Base-by-base conservation (phyloP, 2,888 invertebrate species). In the Synanthedon andrenaeformis region DNA sequence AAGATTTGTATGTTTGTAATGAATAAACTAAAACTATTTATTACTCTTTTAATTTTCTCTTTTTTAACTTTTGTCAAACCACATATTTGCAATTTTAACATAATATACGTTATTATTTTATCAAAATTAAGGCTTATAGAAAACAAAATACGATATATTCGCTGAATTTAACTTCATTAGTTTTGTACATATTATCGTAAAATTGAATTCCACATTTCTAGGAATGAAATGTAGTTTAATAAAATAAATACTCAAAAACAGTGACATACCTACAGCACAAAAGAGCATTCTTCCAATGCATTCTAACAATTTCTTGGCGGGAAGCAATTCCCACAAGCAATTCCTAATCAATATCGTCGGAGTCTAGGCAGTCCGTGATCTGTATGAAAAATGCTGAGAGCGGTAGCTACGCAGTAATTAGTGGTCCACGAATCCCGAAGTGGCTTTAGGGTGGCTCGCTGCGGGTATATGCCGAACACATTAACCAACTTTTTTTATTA, bases 381-480 rank as follows among this genome's bases (percentile, higher is more conserved):
- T 78, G 84, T 74, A 71, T 84, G 79, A 82, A 82, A 82, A 82
- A 82, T 81, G 75, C 66, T 74, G 64, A 50, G 56, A 58, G 56
- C 64, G 53, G 23, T 56, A 62, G 73, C 75, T 70, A 71, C 73
- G 76, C 68, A 72, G 80, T 82, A 84, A 83, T 84, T 83, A 83
- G 82, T 79, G 81, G 57, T 55, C 60, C 54, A 52, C 58, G 58
- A 23, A 49, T 14, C 13, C 45, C 35, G 45, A 45, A 45, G 45
- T 14, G 45, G 45, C 28, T 2, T 35, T 35, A 12, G 45, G 52
- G 56, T 49, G 42, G 53, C 45, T 45, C 45, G 35, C 4, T 14
- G 14, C 51, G 53, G 41, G 50, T 53, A 53, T 56, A 64, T 60
- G 62, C 42, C 49, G 50, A 52, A 54, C 51, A 51, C 42, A 51